These are phyloP conservation scores for Nineta flava DNA, from an alignment of 2,888 invertebrate genomes.

Conservation along the genomic window DNA sequence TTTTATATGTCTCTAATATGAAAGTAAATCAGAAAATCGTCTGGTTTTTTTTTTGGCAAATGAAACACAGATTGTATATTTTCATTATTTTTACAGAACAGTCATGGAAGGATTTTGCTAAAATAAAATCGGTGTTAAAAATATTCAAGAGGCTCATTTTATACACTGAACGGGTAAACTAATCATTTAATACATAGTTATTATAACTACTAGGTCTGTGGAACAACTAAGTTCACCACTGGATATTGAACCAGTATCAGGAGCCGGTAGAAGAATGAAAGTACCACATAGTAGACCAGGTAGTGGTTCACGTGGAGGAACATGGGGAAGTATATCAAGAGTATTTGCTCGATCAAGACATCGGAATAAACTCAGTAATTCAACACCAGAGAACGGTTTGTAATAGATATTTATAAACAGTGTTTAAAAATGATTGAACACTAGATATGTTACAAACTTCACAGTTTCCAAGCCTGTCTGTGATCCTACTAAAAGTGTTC, in stretches of 20 bases:
- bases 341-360: constrained; percentile 77
- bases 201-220: constrained; percentile 39
- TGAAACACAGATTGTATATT: too few relatives aligned
- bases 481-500: too few relatives aligned
- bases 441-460: too few relatives aligned
- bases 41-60: too few relatives aligned
- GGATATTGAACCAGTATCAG: constrained; percentile 46
- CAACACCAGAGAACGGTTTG: constrained; percentile 45
- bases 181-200: neutral
- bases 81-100: too few relatives aligned
- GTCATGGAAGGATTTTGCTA: too few relatives aligned
- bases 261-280: constrained; percentile 27
- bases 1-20: too few relatives aligned
- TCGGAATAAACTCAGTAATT: constrained; percentile 55
- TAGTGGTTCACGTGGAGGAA: constrained; percentile 50
- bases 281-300: constrained; percentile 24
- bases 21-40: too few relatives aligned
- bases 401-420: neutral
- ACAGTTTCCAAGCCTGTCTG: too few relatives aligned
- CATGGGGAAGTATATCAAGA: constrained; percentile 83
- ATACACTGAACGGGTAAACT: too few relatives aligned
- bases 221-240: constrained; percentile 72
- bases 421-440: neutral
- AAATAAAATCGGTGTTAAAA: too few relatives aligned
- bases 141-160: too few relatives aligned